Evolutionary conservation across 2,797 vertebrate species (phyloP).

Genomic region (Peromyscus nudipes): DNA sequence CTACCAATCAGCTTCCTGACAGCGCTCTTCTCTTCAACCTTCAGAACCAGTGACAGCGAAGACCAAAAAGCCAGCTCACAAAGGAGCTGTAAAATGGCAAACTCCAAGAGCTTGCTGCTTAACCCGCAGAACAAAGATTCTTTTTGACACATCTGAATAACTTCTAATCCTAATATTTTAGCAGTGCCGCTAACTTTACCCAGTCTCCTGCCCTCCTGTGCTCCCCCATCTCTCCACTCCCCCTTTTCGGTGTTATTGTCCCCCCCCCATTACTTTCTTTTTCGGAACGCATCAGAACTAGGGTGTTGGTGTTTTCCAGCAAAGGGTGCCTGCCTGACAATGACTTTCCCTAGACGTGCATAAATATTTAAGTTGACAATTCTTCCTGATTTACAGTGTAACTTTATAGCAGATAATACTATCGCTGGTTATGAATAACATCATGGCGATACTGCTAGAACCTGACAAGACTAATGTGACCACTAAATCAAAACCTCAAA

Average conservation of each 20-base stretch:
- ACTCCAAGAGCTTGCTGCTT: constrained; percentile 91
- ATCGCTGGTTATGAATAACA: constrained; percentile 92
- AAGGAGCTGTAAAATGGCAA: constrained; percentile 93
- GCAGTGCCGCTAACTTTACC: constrained; percentile 89
- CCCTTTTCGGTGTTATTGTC: neutral
- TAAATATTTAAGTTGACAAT: constrained; percentile 92
- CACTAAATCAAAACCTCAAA: constrained; percentile 92
- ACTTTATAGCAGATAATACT: constrained; percentile 92
- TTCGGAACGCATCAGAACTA: constrained; percentile 81
- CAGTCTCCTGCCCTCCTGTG: constrained; percentile 86
- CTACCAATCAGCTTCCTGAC: constrained; percentile 96
- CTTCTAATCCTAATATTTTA: constrained; percentile 93
- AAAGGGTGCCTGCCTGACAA: constrained; percentile 89
- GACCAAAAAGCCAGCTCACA: constrained; percentile 95
- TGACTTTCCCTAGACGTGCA: constrained; percentile 89
- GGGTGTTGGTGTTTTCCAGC: constrained; percentile 88
- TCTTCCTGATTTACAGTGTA: constrained; percentile 90
- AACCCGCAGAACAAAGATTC: constrained; percentile 93
- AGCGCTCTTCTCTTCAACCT: constrained; percentile 94
- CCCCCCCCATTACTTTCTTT: constrained; percentile 18
- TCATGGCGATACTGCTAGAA: constrained; percentile 89
- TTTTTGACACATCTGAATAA: constrained; percentile 92
- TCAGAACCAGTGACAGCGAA: constrained; percentile 95
- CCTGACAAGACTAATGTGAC: constrained; percentile 92
- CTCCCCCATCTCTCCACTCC: neutral